Conservation (phyloP, 2,113 vertebrate genomes). For the Macheiramphus alcinus region DNA sequence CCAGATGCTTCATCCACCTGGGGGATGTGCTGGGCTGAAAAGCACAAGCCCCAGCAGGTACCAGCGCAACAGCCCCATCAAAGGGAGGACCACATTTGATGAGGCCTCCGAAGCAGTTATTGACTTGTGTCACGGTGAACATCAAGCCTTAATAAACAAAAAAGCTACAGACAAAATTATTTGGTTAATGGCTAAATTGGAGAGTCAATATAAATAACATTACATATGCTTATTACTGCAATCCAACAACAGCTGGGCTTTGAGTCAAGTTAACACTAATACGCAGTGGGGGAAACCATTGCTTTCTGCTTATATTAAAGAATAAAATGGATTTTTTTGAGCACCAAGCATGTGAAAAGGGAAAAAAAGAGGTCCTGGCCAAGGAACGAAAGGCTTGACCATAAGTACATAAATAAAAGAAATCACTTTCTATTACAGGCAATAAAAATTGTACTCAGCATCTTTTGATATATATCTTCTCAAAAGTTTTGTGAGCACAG, state of each 20-base stretch:
- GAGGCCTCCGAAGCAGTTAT: neutral
- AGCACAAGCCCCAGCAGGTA: neutral
- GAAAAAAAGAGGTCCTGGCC: neutral
- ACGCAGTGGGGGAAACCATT: neutral
- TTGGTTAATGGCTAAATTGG: neutral
- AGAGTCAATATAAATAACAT: neutral
- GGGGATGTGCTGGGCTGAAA: neutral
- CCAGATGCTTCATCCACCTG: neutral
- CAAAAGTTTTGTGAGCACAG: conserved; percentile 57
- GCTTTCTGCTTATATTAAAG: neutral
- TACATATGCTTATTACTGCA: neutral
- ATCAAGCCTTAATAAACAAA: neutral
- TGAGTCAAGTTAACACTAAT: neutral
- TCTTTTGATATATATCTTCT: neutral
- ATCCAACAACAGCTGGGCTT: neutral
- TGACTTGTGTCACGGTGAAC: neutral
- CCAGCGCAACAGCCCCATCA: fast-evolving
- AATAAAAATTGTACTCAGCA: conserved; percentile 30
- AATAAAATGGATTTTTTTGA: neutral
- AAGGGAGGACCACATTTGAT: neutral
- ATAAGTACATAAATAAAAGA: neutral
- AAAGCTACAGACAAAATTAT: conserved; percentile 2
- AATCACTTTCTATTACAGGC: neutral
- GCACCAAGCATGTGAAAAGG: neutral
- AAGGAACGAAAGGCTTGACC: neutral